Evolutionary conservation across 2,888 invertebrate genomes (phyloP), one percentile per base, ranked within the genome.

Genomic region (Mimumesa dahlbomi): DNA sequence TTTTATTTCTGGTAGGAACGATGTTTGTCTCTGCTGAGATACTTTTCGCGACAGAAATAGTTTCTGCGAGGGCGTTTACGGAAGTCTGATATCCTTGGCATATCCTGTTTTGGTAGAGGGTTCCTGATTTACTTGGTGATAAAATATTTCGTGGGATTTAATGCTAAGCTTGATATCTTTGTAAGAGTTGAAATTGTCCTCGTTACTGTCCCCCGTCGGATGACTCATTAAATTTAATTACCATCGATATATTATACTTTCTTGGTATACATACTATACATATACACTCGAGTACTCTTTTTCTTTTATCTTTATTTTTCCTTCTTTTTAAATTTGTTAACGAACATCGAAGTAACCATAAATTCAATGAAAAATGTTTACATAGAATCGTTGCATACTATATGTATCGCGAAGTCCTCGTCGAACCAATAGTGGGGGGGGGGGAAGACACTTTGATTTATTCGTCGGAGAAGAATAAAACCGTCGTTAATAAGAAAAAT

Each of bases 401-500:
- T n/a, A n/a, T n/a, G n/a, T n/a, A n/a, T n/a, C n/a, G n/a, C n/a
- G n/a, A n/a, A n/a, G n/a, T n/a, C n/a, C n/a, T n/a, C n/a, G n/a
- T n/a, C n/a, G n/a, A n/a, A n/a, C n/a, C n/a, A n/a, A n/a, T n/a
- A n/a, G n/a, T n/a, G n/a, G n/a, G n/a, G 11, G 16, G 18, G 29
- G 21, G 16, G 49, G 3, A 21, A 16, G 25, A 6, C 53, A 46
- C 5, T 29, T 40, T 72, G 72, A 72, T 72, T 72, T 72, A 72
- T 65, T 5, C 58, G 25, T 14, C 38, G 46, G 22, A 48, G 43
- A 46, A 36, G 72, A 64, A 77, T 77, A 74, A 48, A 58, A 54
- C 45, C 49, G 48, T 19, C 80, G 54, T 80, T 74, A 74, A 80
- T 77, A 80, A 74, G 59, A 52, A 45, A 52, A 61, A 59, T 66